A percentile compares a stretch with the other conserved stretches of the same genome.
phyloP scores from a whole-genome alignment of 1,140 invertebrate genomes.

The Latrodectus geometricus region DNA sequence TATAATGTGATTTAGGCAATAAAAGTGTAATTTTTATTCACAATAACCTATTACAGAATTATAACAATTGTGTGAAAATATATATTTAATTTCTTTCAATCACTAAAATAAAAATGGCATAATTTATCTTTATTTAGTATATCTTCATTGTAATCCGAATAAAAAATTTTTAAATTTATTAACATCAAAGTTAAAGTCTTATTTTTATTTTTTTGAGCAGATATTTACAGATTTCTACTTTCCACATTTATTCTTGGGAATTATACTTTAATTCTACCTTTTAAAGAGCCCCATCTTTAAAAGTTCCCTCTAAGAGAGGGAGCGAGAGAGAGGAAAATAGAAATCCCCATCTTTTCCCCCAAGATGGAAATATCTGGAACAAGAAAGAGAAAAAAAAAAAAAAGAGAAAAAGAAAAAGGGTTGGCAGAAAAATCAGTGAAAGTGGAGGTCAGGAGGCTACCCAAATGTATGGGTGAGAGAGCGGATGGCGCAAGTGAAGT shows the following conservation, averaged over 20 bases:
- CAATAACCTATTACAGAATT: too few species aligned
- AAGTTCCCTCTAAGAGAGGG: not conserved
- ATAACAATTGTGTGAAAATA: too few species aligned
- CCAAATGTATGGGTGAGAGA: slow-evolving; percentile 8
- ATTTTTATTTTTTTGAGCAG: not conserved
- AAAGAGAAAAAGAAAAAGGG: not conserved
- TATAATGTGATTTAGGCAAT: too few species aligned
- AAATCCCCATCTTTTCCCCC: not conserved
- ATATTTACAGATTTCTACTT: not conserved
- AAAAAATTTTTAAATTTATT: not conserved
- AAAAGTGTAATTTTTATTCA: too few species aligned
- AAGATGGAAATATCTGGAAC: not conserved
- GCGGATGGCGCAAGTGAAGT: slow-evolving; percentile 19
- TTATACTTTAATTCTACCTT: not conserved
- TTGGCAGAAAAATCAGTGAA: slow-evolving; percentile 20
- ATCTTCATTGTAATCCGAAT: not conserved
- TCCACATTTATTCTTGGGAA: not conserved
- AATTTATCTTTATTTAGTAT: too few species aligned
- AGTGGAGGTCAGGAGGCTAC: slow-evolving; percentile 47
- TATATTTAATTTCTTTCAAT: too few species aligned
- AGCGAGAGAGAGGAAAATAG: not conserved
- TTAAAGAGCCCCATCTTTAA: not conserved
- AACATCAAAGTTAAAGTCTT: not conserved
- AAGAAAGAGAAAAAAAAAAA: not conserved
- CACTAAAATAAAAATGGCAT: too few species aligned